These are phyloP conservation scores for Medauroidea extradentata DNA, from an alignment of 1,140 invertebrate species.

Conservation along the genomic window DNA sequence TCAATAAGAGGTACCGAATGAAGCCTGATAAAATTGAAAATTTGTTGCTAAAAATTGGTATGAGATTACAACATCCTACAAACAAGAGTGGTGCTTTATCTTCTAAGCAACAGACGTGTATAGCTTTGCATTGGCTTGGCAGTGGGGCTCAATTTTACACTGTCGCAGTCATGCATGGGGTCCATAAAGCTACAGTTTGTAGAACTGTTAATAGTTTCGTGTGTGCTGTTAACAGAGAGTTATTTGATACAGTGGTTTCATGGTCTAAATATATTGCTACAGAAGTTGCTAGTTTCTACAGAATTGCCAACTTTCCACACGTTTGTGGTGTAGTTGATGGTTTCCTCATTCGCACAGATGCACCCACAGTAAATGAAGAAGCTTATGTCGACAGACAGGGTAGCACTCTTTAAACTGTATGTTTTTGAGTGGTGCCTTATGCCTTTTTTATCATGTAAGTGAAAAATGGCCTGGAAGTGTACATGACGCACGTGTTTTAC, in stretches of 20 bases:
- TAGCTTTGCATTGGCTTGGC: too few relatives aligned
- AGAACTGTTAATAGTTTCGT: slow-evolving; percentile 16
- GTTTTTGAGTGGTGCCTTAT: too few relatives aligned
- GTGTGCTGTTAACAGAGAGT: slow-evolving; percentile 10
- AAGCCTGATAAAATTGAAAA: not conserved
- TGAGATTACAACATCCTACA: slow-evolving; percentile 11
- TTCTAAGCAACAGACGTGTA: slow-evolving; percentile 16
- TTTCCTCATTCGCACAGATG: too few relatives aligned
- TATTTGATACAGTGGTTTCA: slow-evolving; percentile 18
- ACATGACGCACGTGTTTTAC: too few relatives aligned
- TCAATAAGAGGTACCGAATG: slow-evolving; percentile 2
- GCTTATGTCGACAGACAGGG: too few relatives aligned
- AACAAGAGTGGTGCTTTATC: slow-evolving; percentile 19
- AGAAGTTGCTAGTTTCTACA: slow-evolving; percentile 10
- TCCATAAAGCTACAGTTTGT: slow-evolving; percentile 27
- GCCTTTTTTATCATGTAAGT: too few relatives aligned
- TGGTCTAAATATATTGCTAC: slow-evolving; percentile 15
- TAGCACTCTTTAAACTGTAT: too few relatives aligned
- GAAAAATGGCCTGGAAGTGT: too few relatives aligned
- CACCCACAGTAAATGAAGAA: too few relatives aligned
- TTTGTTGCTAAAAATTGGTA: slow-evolving; percentile 13
- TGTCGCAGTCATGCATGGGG: slow-evolving; percentile 22
- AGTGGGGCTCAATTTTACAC: slow-evolving; percentile 6
- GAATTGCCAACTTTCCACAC: too few relatives aligned
- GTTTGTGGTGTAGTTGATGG: too few relatives aligned